Percentiles rank a stretch among this genome's conserved stretches.
Conservation (phyloP, 2,888 invertebrate genomes). For the Chorisops tibialis region DNA sequence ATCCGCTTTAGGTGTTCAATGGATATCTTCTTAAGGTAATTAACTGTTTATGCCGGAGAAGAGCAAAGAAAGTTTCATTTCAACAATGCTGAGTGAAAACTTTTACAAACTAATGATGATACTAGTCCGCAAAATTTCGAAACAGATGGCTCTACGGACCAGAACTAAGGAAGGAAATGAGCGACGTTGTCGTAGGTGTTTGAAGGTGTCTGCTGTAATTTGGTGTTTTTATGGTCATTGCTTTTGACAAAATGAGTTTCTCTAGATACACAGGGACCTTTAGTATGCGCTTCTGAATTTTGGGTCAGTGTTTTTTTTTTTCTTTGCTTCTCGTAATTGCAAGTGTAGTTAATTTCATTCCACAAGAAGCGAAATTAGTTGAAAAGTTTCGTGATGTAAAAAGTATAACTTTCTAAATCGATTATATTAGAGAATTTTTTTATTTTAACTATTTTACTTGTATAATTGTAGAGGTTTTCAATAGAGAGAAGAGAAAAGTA, state of each 20-base stretch:
- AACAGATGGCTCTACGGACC: not conserved
- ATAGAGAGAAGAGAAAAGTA: too few relatives aligned
- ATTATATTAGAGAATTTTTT: too few relatives aligned
- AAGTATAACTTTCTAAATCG: too few relatives aligned
- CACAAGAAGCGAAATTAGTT: not conserved
- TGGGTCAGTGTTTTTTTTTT: not conserved
- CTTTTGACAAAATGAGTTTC: not conserved
- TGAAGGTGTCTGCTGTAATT: constrained; percentile 15
- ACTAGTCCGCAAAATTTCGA: constrained; percentile 9
- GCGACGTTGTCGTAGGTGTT: not conserved
- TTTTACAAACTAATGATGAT: constrained; percentile 17
- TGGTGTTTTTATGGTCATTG: constrained; percentile 19
- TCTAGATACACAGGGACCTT: too few relatives aligned
- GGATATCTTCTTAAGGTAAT: constrained; percentile 10
- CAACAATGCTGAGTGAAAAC: constrained; percentile 1
- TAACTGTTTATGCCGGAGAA: not conserved
- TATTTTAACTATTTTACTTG: too few relatives aligned
- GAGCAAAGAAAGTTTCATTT: constrained; percentile 10
- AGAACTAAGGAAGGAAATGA: not conserved
- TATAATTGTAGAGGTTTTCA: too few relatives aligned
- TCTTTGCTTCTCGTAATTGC: not conserved
- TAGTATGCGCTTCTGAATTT: not conserved
- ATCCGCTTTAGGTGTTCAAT: constrained; percentile 9
- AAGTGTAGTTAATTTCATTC: not conserved
- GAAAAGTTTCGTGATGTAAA: not conserved